Conservation (phyloP, 2,797 vertebrate genomes). For the Phoebastria nigripes region DNA sequence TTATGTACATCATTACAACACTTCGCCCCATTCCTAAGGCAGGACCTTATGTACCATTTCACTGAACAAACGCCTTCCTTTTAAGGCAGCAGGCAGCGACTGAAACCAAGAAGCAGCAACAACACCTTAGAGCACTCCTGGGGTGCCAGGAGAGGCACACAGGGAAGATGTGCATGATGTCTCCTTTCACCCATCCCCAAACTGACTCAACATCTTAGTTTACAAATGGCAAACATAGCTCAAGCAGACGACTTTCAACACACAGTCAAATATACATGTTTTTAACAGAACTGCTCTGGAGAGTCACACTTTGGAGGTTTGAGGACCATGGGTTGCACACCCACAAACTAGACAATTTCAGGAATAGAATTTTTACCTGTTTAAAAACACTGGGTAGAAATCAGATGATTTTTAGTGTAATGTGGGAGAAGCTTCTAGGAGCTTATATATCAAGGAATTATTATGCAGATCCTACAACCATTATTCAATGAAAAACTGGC, state of each 20-base stretch:
- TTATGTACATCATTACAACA: background rate
- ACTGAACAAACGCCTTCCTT: background rate
- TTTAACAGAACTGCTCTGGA: background rate
- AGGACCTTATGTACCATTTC: background rate
- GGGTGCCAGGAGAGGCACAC: background rate
- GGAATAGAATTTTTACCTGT: background rate
- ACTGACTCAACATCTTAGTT: background rate
- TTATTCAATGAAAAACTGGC: background rate
- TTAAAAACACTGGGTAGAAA: background rate
- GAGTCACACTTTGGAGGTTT: background rate
- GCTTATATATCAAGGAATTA: background rate
- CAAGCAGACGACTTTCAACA: background rate
- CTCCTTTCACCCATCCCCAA: background rate
- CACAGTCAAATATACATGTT: background rate
- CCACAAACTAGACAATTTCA: background rate
- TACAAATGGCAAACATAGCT: background rate
- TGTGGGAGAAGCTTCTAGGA: background rate
- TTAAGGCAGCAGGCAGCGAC: background rate
- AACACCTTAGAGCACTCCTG: background rate
- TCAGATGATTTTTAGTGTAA: background rate
- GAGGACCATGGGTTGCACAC: background rate
- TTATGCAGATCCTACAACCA: background rate
- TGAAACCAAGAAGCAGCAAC: background rate
- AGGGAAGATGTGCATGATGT: background rate
- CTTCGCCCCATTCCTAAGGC: background rate